Evolutionary conservation across 2,888 invertebrate genomes (phyloP).

Genomic region (Sphinx pinastri): DNA sequence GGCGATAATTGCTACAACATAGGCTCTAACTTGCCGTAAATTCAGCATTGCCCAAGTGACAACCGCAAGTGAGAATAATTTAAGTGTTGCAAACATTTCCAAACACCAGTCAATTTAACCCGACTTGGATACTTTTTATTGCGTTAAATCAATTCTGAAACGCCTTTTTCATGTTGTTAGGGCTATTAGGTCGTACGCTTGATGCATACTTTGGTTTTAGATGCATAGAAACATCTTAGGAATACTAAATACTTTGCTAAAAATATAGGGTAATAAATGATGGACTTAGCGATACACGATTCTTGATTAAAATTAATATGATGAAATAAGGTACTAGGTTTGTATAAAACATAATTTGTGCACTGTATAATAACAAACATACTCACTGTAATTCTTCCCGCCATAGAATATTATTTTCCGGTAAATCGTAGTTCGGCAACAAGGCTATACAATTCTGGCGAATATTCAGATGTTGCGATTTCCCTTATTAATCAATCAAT

Average conservation of each 20-base stretch:
- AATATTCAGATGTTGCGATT: too few relatives aligned
- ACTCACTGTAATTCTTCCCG: too few relatives aligned
- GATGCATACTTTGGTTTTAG: not conserved
- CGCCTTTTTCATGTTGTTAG: constrained; percentile 20
- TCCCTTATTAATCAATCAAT: too few relatives aligned
- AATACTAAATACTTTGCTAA: not conserved
- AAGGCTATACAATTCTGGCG: too few relatives aligned
- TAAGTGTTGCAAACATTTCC: constrained; percentile 26
- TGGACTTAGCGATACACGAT: not conserved
- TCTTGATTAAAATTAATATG: too few relatives aligned
- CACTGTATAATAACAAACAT: too few relatives aligned
- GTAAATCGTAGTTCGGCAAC: too few relatives aligned
- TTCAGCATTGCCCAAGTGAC: constrained; percentile 27
- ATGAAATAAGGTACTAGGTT: too few relatives aligned
- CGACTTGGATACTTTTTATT: constrained; percentile 6
- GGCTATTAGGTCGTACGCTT: not conserved
- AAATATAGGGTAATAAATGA: not conserved
- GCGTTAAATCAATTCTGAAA: constrained; percentile 18
- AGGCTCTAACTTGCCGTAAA: constrained; percentile 20
- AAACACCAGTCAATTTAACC: constrained; percentile 20
- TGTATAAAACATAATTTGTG: too few relatives aligned
- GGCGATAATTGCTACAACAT: not conserved
- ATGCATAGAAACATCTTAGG: constrained; percentile 4
- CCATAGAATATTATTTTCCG: too few relatives aligned
- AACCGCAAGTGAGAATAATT: constrained; percentile 27